Base-by-base conservation (phyloP, 1,140 invertebrate species). In the Zaprionus africanus region DNA sequence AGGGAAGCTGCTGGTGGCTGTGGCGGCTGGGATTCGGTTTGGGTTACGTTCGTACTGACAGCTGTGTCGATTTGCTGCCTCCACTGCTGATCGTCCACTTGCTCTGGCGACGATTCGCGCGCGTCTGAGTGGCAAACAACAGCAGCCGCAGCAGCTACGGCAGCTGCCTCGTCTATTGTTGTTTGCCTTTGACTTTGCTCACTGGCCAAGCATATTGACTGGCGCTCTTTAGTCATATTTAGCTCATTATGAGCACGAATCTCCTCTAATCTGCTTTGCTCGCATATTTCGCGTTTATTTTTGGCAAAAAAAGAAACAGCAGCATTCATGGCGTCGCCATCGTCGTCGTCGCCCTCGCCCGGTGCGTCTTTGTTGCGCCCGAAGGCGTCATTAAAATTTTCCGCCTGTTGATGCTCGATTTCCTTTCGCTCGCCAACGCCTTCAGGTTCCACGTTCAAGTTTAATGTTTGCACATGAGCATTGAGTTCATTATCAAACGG, bases 261-360 rank as follows among this genome's bases (percentile, higher is more conserved):
- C 84, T 90, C 81, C 84, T 90, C 85, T 79, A 85, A 90, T 90
- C 90, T 88, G 85, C 84, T 88, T 90, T 88, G 85, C 86, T 88
- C 85, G 58, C 78, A 90, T 82, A 82, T 76, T 88, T 90, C 82
- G 79, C 61, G 75, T 85, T 85, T 88, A 90, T 88, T 88, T 88
- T 88, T 90, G 86, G 85, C 86, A 68, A 17, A 49, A 58, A 65
- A 56, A 41, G 19, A 31, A 36, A 19, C 51, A 72, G 49, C 74
- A 82, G 53, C 78, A 82, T 83, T 79, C 83, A 87, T 87, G 83
- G 83, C 85, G 85, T 88, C 85, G 81, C 79, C 72, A 57, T 59
- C 60, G 53, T 41, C 53, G 66, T 31, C 61, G n/a, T 49, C 22
- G 46, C 19, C 53, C 34, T 36, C 15, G 22, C 7, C 13, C 15